Conservation (phyloP, 1,140 invertebrate genomes). For the Latrodectus geometricus region DNA sequence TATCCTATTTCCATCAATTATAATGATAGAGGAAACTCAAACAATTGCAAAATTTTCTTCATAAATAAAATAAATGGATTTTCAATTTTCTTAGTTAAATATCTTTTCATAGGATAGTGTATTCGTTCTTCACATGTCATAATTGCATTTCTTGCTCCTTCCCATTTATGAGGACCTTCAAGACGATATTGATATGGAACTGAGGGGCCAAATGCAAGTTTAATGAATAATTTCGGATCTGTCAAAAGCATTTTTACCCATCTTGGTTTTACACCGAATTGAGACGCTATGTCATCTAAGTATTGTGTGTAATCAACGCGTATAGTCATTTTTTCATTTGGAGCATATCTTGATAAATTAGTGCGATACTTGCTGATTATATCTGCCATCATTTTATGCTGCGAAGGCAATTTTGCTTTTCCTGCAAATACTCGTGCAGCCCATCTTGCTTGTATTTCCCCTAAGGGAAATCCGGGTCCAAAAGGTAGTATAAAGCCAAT, state of each 20-base stretch:
- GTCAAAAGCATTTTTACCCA: constrained; percentile 66
- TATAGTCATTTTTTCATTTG: constrained; percentile 66
- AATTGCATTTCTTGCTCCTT: constrained; percentile 66
- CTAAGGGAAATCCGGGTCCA: constrained; percentile 72
- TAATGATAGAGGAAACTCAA: background rate
- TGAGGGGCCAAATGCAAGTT: constrained; percentile 67
- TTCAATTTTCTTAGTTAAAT: background rate
- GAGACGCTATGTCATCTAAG: constrained; percentile 68
- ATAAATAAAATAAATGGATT: background rate
- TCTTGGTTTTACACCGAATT: constrained; percentile 67
- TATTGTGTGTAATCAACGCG: constrained; percentile 67
- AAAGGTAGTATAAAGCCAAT: constrained; percentile 73
- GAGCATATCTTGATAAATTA: constrained; percentile 64
- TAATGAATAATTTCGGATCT: constrained; percentile 67
- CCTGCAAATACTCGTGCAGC: constrained; percentile 65
- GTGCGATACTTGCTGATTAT: constrained; percentile 14
- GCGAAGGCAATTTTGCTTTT: constrained; percentile 63
- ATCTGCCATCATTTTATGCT: constrained; percentile 65
- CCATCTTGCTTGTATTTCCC: constrained; percentile 71
- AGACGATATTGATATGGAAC: constrained; percentile 70
- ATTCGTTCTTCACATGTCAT: constrained; percentile 57
- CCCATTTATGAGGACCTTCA: constrained; percentile 67
- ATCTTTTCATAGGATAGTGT: constrained; percentile 9
- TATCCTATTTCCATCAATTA: background rate
- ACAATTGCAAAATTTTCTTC: constrained; percentile 2